Evolutionary conservation across 1,140 invertebrate genomes (phyloP).

Genomic region (Drosophila burlai): DNA sequence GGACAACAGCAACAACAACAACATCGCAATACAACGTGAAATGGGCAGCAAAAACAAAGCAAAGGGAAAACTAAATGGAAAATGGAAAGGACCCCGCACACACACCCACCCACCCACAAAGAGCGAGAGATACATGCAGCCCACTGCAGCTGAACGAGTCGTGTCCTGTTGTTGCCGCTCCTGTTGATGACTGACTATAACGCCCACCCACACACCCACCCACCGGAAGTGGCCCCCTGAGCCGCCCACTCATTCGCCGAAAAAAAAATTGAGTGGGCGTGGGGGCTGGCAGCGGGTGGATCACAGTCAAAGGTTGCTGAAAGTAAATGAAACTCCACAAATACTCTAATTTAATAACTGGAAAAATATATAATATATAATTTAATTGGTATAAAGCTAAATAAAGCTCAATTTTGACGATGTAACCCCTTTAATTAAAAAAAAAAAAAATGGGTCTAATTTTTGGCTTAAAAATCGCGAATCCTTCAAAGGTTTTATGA

Average conservation of each 20-base stretch:
- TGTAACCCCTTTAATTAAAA: no score
- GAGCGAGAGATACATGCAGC: constrained; percentile 40
- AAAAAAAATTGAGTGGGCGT: constrained; percentile 19
- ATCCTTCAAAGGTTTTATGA: no score
- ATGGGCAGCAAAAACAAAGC: constrained; percentile 18
- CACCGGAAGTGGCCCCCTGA: constrained; percentile 1
- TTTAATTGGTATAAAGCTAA: background rate
- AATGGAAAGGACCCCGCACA: constrained; percentile 22
- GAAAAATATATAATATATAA: no score
- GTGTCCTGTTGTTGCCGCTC: constrained; percentile 29
- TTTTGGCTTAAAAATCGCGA: no score
- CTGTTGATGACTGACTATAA: constrained; percentile 57
- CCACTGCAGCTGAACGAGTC: constrained; percentile 62
- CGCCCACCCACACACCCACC: constrained; percentile 4
- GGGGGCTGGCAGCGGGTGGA: constrained; percentile 3
- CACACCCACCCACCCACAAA: constrained; percentile 1
- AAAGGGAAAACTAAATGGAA: constrained; percentile 34
- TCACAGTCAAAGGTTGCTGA: constrained; percentile 9
- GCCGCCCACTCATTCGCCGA: constrained; percentile 15
- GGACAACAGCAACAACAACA: constrained; percentile 16
- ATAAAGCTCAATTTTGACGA: no score
- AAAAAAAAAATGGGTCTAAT: no score
- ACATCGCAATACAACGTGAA: constrained; percentile 7
- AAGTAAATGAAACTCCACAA: background rate
- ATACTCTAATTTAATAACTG: constrained; percentile 7